A percentile compares a stretch with the other conserved stretches of the same genome.
Conservation (phyloP, 92 coral and sea anemone genomes). For the Porites evermanni region DNA sequence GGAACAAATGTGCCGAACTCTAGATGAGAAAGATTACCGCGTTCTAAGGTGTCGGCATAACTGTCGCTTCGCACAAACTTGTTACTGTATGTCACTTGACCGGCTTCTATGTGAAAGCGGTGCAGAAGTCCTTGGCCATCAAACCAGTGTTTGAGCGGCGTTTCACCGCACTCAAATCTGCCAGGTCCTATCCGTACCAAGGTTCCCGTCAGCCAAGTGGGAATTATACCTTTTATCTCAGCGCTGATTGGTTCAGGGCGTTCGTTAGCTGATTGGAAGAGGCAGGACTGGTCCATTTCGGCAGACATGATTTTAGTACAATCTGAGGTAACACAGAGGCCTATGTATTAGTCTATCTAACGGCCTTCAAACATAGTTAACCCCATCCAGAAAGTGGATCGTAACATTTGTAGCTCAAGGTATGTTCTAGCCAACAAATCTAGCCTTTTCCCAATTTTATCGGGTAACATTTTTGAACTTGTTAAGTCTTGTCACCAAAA, state of each 20-base stretch:
- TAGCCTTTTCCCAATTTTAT: too few relatives aligned
- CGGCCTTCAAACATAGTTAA: too few relatives aligned
- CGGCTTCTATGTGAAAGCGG: constrained; percentile 70
- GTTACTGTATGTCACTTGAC: constrained; percentile 67
- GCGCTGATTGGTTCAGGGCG: constrained; percentile 67
- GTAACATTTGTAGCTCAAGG: too few relatives aligned
- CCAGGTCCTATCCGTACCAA: constrained; percentile 89
- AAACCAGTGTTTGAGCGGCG: constrained; percentile 76
- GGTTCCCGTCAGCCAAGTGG: constrained; percentile 84
- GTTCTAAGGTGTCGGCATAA: constrained; percentile 60
- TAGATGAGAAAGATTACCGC: constrained; percentile 44
- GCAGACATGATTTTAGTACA: constrained; percentile 14
- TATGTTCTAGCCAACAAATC: too few relatives aligned
- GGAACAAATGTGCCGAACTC: constrained; percentile 70
- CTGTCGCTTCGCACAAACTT: constrained; percentile 82
- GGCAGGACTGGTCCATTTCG: not conserved
- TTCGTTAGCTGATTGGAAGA: constrained; percentile 65
- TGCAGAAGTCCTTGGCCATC: constrained; percentile 81
- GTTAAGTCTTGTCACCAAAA: too few relatives aligned
- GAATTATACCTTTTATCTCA: constrained; percentile 69
- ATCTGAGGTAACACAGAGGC: too few relatives aligned
- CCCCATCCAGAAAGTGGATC: too few relatives aligned
- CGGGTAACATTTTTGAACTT: too few relatives aligned
- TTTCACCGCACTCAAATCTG: constrained; percentile 79
- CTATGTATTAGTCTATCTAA: too few relatives aligned